A percentile compares a stretch with the other conserved stretches of the same genome.
phyloP scores from a whole-genome alignment of 2,888 invertebrate species.

The Ormyrus rosae region DNA sequence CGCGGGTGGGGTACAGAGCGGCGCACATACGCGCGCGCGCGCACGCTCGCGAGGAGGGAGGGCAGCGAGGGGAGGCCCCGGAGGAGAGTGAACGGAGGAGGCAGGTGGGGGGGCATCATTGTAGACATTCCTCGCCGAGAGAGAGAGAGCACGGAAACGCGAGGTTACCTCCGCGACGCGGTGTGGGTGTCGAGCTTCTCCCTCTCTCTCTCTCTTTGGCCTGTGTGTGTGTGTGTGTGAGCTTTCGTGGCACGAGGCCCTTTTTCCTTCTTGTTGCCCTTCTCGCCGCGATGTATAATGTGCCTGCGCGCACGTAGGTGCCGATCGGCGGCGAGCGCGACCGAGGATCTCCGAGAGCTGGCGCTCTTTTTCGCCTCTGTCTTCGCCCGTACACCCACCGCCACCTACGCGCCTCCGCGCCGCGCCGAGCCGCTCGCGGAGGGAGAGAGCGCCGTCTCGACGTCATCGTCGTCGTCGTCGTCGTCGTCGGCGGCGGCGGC shows the following conservation, averaged over 20 bases:
- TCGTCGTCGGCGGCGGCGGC: too few relatives aligned
- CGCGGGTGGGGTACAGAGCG: constrained; percentile 31
- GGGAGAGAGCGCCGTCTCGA: constrained; percentile 30
- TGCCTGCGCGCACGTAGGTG: neutral
- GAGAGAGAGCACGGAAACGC: constrained; percentile 55
- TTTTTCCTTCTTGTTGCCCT: constrained; percentile 32
- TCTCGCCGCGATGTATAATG: constrained; percentile 18
- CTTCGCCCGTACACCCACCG: constrained; percentile 13
- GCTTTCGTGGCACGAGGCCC: constrained; percentile 49
- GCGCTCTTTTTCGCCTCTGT: constrained; percentile 12
- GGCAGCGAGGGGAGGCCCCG: constrained; percentile 46
- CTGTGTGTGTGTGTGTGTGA: neutral
- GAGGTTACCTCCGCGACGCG: constrained; percentile 45
- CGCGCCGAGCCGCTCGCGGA: constrained; percentile 4
- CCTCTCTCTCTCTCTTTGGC: neutral
- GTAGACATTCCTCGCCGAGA: constrained; percentile 55
- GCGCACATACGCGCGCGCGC: constrained; percentile 1
- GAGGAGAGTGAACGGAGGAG: constrained; percentile 50
- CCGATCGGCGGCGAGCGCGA: neutral
- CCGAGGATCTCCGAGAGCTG: neutral
- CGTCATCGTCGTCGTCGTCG: constrained; percentile 47
- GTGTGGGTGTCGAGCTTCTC: constrained; percentile 38
- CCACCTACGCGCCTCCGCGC: constrained; percentile 2
- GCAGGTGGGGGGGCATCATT: constrained; percentile 52
- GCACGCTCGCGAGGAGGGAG: constrained; percentile 7